Conservation (phyloP, 1,140 invertebrate species). For the Bombus huntii region DNA sequence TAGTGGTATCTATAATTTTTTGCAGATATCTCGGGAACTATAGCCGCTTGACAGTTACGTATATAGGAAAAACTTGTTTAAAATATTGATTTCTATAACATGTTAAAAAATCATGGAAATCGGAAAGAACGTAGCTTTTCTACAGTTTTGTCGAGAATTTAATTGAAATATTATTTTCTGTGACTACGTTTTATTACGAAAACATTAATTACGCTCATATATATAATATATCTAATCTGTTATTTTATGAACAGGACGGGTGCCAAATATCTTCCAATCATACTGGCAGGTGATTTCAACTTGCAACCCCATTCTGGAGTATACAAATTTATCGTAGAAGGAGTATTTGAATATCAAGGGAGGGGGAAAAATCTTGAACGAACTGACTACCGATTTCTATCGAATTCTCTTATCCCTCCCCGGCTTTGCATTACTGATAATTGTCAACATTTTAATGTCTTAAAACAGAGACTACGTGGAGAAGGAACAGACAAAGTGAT, state of each 20-base stretch:
- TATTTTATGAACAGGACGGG: slow-evolving; percentile 65
- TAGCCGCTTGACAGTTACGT: no score
- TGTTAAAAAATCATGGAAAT: no score
- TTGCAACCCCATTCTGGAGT: slow-evolving; percentile 88
- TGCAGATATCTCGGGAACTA: no score
- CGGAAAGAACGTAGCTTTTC: no score
- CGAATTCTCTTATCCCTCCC: slow-evolving; percentile 82
- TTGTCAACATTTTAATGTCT: slow-evolving; percentile 86
- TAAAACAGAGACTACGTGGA: slow-evolving; percentile 77
- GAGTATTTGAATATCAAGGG: slow-evolving; percentile 85
- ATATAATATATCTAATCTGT: no score
- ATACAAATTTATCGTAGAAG: slow-evolving; percentile 88
- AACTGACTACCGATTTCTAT: slow-evolving; percentile 57
- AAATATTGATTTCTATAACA: no score
- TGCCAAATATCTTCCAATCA: slow-evolving; percentile 87
- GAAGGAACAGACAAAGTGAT: slow-evolving; percentile 66
- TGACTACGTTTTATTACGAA: no score
- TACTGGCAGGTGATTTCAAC: slow-evolving; percentile 96
- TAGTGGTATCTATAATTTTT: no score
- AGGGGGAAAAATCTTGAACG: slow-evolving; percentile 76
- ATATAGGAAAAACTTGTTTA: no score
- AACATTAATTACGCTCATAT: no score
- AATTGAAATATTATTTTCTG: no score
- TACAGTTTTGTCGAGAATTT: no score
- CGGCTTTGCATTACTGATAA: slow-evolving; percentile 85